Evolutionary conservation across 2,113 vertebrate species (phyloP), one percentile per base, ranked within the genome.

Genomic region (Riparia riparia): DNA sequence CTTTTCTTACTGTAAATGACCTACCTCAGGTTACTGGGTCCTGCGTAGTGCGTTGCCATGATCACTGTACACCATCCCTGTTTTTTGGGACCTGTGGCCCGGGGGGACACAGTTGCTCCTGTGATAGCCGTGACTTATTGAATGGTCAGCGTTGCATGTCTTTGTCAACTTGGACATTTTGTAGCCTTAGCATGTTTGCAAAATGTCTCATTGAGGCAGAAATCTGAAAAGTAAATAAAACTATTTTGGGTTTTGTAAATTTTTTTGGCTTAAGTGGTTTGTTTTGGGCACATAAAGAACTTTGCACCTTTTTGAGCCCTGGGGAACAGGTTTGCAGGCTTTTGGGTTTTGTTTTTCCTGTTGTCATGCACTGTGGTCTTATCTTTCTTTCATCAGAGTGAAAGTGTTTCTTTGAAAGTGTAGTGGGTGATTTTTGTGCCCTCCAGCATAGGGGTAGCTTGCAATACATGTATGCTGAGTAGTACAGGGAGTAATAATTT

Each of bases 131-230:
- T 97, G 95, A 97, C 95, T 97, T 90, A 94, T 32, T 64, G 78
- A 97, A 92, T 96, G 97, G 97, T 98, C 97, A 97, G 97, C 97
- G 94, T 97, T 96, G 98, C 98, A 98, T 97, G 98, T 98, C 94
- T 96, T 98, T 98, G 98, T 98, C 97, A 96, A 97, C 96, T 97
- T 94, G 96, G 98, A 98, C 97, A 95, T 98, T 98, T 98, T 98
- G 98, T 98, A 98, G 98, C 98, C 98, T 99, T 98, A 98, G 98
- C 98, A 99, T 99, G 98, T 98, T 98, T 97, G 98, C 98, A 97
- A 98, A 98, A 97, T 98, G 98, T 98, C 98, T 99, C 97, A 96
- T 97, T 66, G 95, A 97, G 96, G 96, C 97, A 97, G 96, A 97
- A 97, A 96, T 97, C 95, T 95, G 96, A 93, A 94, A 98, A 97